Base-by-base conservation (phyloP, 2,888 invertebrate genomes). In the Vandiemenella viatica region DNA sequence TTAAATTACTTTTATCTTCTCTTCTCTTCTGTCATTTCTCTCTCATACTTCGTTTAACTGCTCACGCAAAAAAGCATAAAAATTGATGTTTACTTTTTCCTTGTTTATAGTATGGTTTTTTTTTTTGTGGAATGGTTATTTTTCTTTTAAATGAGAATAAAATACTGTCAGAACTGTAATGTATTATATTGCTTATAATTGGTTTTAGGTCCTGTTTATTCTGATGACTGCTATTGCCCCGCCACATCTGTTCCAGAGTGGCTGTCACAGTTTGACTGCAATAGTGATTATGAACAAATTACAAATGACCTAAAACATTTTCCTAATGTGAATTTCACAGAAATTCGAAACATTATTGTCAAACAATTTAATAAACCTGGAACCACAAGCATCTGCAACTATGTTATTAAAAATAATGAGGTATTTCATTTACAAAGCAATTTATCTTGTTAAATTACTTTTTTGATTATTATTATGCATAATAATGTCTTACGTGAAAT, bases 191-290 rank as follows among this genome's bases (percentile, higher is more conserved):
- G n/a, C n/a, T n/a, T n/a, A n/a, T n/a, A n/a, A n/a, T n/a, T n/a
- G n/a, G n/a, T 67, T 68, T 45, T 65, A 80, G 81, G 79, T 51
- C 73, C 75, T 46, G 70, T 88, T 5, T 78, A 82, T 59, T 76
- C 86, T 50, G 93, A 93, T 60, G 79, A 83, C 55, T 95, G 95
- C 64, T 67, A 82, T 58, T 95, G 95, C 62, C 91, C 91, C 8
- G 66, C 72, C 58, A 59, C 66, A 50, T 68, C 77, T 47, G 62
- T 84, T 6, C 61, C 75, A 26, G 60, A 70, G 1, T 89, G 90
- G 84, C 63, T 83, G 22, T 58, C 75, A 41, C 63, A 72, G 43
- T 80, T 83, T 68, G 73, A 78, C 23, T 88, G 88, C 62, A 66
- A 69, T 5, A 53, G 61, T 20, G 67, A 67, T 44, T 81, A 85